phyloP scores from a whole-genome alignment of 2,888 invertebrate genomes.

The Caenorhabditis sinica region DNA sequence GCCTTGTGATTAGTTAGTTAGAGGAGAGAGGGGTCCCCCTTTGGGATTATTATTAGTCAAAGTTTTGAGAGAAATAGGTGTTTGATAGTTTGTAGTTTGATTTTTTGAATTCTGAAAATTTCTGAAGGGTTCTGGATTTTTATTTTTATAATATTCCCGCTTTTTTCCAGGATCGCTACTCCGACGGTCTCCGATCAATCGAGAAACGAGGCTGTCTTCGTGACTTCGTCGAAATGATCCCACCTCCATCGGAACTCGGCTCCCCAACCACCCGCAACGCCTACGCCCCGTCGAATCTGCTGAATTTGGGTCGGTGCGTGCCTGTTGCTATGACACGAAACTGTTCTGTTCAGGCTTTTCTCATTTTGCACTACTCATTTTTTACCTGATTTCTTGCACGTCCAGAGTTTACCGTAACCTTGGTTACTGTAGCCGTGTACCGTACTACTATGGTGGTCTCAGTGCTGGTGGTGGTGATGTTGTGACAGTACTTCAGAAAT shows the following conservation, averaged over 20 bases:
- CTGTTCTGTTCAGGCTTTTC: slow-evolving; percentile 2
- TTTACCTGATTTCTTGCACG: slow-evolving; percentile 1
- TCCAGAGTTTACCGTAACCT: neutral
- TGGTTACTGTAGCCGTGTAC: neutral
- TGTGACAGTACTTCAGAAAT: no score
- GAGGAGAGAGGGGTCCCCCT: no score
- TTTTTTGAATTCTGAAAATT: neutral
- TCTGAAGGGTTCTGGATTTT: neutral
- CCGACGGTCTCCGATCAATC: slow-evolving; percentile 75
- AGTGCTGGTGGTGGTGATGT: no score
- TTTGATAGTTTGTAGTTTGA: no score
- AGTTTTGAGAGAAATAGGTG: no score
- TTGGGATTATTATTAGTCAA: no score
- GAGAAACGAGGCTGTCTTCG: slow-evolving; percentile 72
- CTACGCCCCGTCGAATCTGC: slow-evolving; percentile 74
- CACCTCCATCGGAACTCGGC: slow-evolving; percentile 68
- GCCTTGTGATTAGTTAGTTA: no score
- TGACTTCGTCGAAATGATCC: slow-evolving; percentile 72
- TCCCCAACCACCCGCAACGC: slow-evolving; percentile 71
- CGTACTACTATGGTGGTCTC: no score
- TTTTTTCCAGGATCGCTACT: slow-evolving; percentile 77
- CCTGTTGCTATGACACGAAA: slow-evolving; percentile 45
- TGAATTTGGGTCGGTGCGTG: slow-evolving; percentile 80
- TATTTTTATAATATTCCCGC: neutral
- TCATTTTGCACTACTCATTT: slow-evolving; percentile 8